Conservation (phyloP, 2,113 vertebrate genomes). For the Spilogale gracilis region DNA sequence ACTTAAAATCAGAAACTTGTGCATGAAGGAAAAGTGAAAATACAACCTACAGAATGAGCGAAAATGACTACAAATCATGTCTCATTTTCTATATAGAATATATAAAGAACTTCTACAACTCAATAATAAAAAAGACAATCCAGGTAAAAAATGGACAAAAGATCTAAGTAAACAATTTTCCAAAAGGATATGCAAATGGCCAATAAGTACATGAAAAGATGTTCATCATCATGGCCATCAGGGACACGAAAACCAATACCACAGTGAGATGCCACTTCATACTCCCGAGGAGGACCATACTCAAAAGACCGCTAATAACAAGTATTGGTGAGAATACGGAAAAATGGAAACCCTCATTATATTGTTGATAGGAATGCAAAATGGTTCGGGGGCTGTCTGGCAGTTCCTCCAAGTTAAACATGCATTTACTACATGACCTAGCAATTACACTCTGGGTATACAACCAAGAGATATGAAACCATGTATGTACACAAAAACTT, state of each 20-base stretch:
- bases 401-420: not conserved
- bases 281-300: not conserved
- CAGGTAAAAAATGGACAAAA: not conserved
- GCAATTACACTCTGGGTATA: not conserved
- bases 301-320: not conserved
- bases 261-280: not conserved
- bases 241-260: not conserved
- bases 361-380: not conserved
- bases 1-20: not conserved
- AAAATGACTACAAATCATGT: not conserved
- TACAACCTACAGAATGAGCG: not conserved
- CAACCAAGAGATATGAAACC: not conserved
- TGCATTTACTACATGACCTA: not conserved
- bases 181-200: not conserved
- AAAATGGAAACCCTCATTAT: not conserved
- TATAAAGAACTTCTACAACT: not conserved
- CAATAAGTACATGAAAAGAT: not conserved
- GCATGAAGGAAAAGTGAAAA: not conserved
- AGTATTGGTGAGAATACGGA: not conserved
- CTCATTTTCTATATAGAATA: not conserved
- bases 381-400: not conserved
- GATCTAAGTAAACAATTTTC: not conserved
- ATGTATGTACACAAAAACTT: not conserved
- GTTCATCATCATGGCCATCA: not conserved
- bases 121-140: not conserved